Conservation (phyloP, 2,888 invertebrate genomes). For the Oscheius sp. region DNA sequence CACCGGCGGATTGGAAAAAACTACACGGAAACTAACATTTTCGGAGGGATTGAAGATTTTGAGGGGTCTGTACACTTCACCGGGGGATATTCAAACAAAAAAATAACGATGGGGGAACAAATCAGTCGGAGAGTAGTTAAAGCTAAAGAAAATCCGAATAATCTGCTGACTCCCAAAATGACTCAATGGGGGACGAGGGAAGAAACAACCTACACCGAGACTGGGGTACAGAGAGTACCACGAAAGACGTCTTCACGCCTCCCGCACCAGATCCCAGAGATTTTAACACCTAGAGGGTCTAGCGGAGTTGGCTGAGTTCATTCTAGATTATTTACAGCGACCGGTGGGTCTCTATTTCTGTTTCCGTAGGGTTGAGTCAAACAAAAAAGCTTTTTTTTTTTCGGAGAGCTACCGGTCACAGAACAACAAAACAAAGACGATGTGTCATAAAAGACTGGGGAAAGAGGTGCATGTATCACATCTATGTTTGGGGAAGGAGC, state of each 20-base stretch:
- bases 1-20: slow-evolving; percentile 21
- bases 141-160: slow-evolving; percentile 8
- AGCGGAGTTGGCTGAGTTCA: slow-evolving; percentile 30
- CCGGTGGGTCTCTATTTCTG: slow-evolving; percentile 20
- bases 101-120: no score
- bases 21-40: slow-evolving; percentile 21
- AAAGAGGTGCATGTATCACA: slow-evolving; percentile 31
- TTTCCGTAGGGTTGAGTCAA: not conserved
- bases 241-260: slow-evolving; percentile 30
- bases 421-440: slow-evolving; percentile 27
- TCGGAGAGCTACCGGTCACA: slow-evolving; percentile 27
- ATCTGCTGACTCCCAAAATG: not conserved
- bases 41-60: not conserved
- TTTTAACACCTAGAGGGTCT: slow-evolving; percentile 30
- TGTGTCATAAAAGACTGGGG: slow-evolving; percentile 31
- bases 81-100: slow-evolving; percentile 29
- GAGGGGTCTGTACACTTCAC: slow-evolving; percentile 32
- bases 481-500: slow-evolving; percentile 27
- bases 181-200: not conserved
- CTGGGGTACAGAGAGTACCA: slow-evolving; percentile 26
- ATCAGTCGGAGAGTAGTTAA: no score
- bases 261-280: slow-evolving; percentile 26
- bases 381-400: slow-evolving; percentile 6
- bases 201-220: slow-evolving; percentile 24
- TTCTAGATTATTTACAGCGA: slow-evolving; percentile 27